Percentiles rank a stretch among this genome's conserved stretches.
Evolutionary conservation across 2,113 vertebrate species (phyloP).

Genomic region (Poeciliopsis occidentalis): DNA sequence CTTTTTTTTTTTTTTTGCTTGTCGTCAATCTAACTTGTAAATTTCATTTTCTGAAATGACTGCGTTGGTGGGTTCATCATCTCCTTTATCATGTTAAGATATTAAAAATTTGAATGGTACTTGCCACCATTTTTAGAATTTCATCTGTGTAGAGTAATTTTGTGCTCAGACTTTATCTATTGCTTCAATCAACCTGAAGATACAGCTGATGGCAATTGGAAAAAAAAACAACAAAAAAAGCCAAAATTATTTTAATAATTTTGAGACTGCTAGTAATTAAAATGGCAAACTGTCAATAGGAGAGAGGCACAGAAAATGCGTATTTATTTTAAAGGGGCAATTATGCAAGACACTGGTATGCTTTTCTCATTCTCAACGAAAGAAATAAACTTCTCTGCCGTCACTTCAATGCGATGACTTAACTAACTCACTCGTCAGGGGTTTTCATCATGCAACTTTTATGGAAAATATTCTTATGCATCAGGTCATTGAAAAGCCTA

Average conservation of each 20-base stretch:
- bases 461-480: neutral
- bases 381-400: neutral
- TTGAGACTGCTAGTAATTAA: neutral
- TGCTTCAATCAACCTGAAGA: neutral
- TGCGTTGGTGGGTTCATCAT: neutral
- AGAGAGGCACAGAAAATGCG: neutral
- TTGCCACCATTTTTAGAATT: neutral
- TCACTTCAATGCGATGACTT: neutral
- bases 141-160: neutral
- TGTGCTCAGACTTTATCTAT: neutral
- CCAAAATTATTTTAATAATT: neutral
- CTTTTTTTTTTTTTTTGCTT: constrained; percentile 32
- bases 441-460: neutral
- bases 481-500: neutral
- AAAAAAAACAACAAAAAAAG: neutral
- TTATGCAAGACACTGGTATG: neutral
- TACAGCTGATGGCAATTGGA: neutral
- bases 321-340: neutral
- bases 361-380: neutral
- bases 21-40: constrained; percentile 28
- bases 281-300: neutral
- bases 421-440: neutral
- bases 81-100: neutral
- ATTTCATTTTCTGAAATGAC: neutral
- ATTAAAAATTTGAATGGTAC: neutral